phyloP scores from a whole-genome alignment of 2,797 vertebrate genomes.

The Hypotaenidia philippensis region DNA sequence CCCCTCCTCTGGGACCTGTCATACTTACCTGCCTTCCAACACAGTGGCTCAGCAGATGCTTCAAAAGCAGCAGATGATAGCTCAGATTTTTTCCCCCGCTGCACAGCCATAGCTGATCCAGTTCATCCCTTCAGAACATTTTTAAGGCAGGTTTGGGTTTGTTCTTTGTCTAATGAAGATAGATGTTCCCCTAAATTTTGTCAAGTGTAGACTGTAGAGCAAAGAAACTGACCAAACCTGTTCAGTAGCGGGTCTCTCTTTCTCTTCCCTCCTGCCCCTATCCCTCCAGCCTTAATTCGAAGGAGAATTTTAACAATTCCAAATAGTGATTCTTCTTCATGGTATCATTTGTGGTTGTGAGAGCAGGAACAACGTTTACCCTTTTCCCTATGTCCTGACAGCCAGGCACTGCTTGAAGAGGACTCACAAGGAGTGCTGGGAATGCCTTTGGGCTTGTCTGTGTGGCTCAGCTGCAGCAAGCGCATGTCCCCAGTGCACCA shows the following conservation, averaged over 20 bases:
- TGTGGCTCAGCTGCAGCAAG: neutral
- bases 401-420: neutral
- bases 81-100: fast-evolving
- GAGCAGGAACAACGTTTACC: neutral
- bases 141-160: neutral
- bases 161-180: neutral
- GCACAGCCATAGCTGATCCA: neutral
- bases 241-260: neutral
- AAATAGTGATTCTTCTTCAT: neutral
- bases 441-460: neutral
- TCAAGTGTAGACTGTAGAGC: neutral
- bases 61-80: neutral
- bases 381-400: neutral
- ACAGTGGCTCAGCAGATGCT: neutral
- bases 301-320: neutral
- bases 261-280: neutral
- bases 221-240: neutral
- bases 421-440: neutral
- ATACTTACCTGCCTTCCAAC: neutral
- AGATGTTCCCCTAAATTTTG: neutral
- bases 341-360: neutral
- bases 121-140: neutral
- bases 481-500: neutral
- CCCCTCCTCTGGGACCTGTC: neutral
- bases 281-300: neutral